Base-by-base conservation (phyloP, 2,888 invertebrate genomes). In the Adelognathus sp. region DNA sequence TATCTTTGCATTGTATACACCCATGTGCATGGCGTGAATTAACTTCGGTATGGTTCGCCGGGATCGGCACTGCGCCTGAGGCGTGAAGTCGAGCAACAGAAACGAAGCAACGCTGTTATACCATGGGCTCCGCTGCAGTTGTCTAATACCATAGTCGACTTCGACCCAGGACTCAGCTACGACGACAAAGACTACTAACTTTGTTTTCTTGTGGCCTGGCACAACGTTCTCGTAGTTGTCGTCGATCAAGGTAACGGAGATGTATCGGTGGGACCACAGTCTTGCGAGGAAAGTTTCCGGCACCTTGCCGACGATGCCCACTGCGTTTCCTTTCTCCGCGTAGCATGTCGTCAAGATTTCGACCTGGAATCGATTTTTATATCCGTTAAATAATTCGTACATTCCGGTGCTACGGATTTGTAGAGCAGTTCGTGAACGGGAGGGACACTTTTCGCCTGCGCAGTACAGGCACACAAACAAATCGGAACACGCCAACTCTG, bases 41-140 rank as follows among this genome's bases (percentile, higher is more conserved):
- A 9, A 36, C 3, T 11, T 11, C 3, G 3, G n/a, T 36, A n/a
- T n/a, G n/a, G n/a, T n/a, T n/a, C n/a, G n/a, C n/a, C n/a, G n/a
- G n/a, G n/a, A n/a, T 36, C n/a, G n/a, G 36, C 36, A 36, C 36
- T 9, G 29, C 61, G 41, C 24, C 16, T 29, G 16, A 3, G 14
- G 5, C 6, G 3, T 1, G 61, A 29, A 14, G 16, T 44, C 7
- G 41, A 44, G 27, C 5, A 61, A 41, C 27, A 61, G 9, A 39
- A 61, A 44, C 3, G 41, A 27, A 0, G 61, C 61, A 41, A 61
- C 14, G 6, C 44, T 41, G 44, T 61, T 61, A 41, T 41, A 61
- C 33, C 33, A 61, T 7, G 14, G n/a, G 4, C 41, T 29, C 29
- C 14, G 9, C 29, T 27, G 36, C 7, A 36, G 14, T 29, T 16